Evolutionary conservation across 2,888 invertebrate genomes (phyloP).

Genomic region (Nemapogon koenigi): DNA sequence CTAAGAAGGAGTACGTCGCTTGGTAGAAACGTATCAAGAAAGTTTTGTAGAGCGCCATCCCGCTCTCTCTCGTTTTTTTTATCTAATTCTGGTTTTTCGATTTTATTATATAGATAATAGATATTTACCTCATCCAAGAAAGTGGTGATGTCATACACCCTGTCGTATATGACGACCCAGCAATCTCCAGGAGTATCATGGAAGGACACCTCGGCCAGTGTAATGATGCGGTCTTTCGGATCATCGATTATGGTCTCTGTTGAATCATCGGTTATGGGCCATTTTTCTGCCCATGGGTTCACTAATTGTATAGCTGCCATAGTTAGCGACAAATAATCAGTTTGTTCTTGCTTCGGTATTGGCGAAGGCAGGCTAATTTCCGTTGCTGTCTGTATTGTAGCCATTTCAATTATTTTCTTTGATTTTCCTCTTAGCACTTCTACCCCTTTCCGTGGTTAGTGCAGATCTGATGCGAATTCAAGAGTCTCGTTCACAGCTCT

Average conservation of each 20-base stretch:
- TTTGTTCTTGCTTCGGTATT: conserved; percentile 35
- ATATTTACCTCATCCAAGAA: conserved; percentile 72
- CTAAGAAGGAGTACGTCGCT: too few relatives aligned
- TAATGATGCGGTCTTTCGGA: conserved; percentile 57
- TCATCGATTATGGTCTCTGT: conserved; percentile 27
- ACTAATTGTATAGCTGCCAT: conserved; percentile 56
- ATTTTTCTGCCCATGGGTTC: conserved; percentile 41
- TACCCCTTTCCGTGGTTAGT: conserved; percentile 15
- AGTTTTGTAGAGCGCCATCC: too few relatives aligned
- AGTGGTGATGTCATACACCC: conserved; percentile 81
- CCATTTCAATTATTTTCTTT: conserved; percentile 28
- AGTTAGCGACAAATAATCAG: conserved; percentile 46
- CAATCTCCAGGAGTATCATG: conserved; percentile 79
- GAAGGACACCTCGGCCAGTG: conserved; percentile 76
- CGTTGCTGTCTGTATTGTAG: conserved; percentile 40
- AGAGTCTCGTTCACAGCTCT: conserved; percentile 25
- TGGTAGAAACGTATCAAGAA: too few relatives aligned
- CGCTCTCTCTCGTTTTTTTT: too few relatives aligned
- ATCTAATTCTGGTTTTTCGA: too few relatives aligned
- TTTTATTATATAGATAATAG: too few relatives aligned
- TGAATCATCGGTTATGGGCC: conserved; percentile 30
- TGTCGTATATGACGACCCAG: conserved; percentile 88
- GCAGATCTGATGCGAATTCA: conserved; percentile 23
- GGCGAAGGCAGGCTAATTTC: conserved; percentile 36
- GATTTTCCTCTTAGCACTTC: background rate